Evolutionary conservation across 2,797 vertebrate genomes (phyloP).

Genomic region (Oophaga sylvatica): DNA sequence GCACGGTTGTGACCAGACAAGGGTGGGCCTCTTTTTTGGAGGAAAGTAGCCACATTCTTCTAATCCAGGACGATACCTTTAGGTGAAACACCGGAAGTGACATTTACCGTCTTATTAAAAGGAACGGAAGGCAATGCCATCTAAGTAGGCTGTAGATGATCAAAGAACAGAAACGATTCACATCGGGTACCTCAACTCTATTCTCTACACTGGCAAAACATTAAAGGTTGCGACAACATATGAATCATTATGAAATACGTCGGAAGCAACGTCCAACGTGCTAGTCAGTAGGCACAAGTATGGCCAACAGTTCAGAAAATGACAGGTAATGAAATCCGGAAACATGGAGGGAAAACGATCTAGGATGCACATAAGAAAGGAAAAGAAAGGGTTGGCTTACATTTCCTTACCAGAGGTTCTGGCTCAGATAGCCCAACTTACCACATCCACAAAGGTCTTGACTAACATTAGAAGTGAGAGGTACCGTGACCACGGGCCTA

Average conservation of each 20-base stretch:
- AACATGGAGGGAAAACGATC: not conserved
- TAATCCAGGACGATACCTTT: too few species aligned
- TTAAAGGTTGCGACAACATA: not conserved
- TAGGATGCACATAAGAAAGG: not conserved
- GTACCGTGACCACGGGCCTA: slow-evolving; percentile 25
- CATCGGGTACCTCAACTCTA: not conserved
- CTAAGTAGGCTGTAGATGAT: not conserved
- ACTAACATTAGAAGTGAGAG: slow-evolving; percentile 32
- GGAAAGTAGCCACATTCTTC: too few species aligned
- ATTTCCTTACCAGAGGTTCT: slow-evolving; percentile 14
- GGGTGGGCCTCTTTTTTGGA: too few species aligned
- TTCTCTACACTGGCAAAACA: not conserved
- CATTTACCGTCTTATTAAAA: too few species aligned
- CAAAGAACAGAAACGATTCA: not conserved
- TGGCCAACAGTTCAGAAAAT: not conserved
- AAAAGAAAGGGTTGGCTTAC: slow-evolving; percentile 22
- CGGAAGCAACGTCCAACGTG: not conserved
- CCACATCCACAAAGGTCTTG: slow-evolving; percentile 40
- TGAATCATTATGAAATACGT: not conserved
- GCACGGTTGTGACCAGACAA: too few species aligned
- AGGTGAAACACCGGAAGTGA: too few species aligned
- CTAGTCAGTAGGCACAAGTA: not conserved
- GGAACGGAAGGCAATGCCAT: not conserved
- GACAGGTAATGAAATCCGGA: not conserved
- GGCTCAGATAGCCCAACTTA: slow-evolving; percentile 42